Conservation (phyloP, 1,140 invertebrate species). For the Drosophila cardini region DNA sequence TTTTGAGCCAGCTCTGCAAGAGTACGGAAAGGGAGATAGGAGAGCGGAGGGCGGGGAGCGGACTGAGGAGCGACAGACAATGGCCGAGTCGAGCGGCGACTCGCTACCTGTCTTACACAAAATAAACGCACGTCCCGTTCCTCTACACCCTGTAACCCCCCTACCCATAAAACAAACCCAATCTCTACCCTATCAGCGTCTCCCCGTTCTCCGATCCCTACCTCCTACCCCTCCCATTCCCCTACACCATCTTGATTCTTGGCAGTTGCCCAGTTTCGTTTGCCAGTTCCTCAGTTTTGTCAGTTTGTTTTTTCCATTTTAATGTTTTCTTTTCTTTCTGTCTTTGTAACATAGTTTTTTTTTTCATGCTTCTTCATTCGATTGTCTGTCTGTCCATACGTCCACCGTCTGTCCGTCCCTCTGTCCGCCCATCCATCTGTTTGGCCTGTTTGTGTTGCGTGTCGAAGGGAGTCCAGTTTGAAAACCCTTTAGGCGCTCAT, state of each 20-base stretch:
- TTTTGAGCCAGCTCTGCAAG: constrained; percentile 37
- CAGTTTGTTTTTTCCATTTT: constrained; percentile 51
- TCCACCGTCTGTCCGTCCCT: constrained; percentile 8
- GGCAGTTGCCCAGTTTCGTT: constrained; percentile 50
- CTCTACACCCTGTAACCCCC: background rate
- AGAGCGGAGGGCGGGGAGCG: background rate
- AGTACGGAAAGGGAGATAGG: constrained; percentile 9
- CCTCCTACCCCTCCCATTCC: background rate
- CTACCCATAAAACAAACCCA: background rate
- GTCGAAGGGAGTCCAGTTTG: constrained; percentile 51
- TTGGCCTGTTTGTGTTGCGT: constrained; percentile 28
- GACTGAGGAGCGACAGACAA: constrained; percentile 42
- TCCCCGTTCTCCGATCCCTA: background rate
- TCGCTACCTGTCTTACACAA: constrained; percentile 81
- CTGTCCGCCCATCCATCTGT: constrained; percentile 25
- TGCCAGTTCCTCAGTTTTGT: constrained; percentile 47
- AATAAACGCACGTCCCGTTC: constrained; percentile 71
- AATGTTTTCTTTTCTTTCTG: constrained; percentile 63
- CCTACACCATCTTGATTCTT: constrained; percentile 32
- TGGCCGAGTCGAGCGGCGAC: constrained; percentile 58
- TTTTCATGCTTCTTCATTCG: constrained; percentile 34
- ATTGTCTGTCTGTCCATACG: constrained; percentile 23
- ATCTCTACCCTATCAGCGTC: background rate
- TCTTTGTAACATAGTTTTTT: constrained; percentile 72
- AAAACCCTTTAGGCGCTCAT: constrained; percentile 77